phyloP scores from a whole-genome alignment of 2,888 invertebrate species.

The Synergus gifuensis region DNA sequence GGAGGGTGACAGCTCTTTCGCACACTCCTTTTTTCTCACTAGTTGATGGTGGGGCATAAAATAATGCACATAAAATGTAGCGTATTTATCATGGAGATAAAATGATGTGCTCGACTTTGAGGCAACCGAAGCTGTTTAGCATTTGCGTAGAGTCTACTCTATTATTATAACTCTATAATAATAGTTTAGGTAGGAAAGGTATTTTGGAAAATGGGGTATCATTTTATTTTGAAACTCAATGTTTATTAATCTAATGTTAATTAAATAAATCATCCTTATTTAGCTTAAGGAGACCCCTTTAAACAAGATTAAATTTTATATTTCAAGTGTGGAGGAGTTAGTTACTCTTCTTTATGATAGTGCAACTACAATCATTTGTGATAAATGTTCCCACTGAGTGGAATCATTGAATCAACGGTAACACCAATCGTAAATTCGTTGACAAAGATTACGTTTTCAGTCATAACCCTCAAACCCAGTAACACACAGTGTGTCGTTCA shows the following conservation, averaged over 20 bases:
- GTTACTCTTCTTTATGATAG: background rate
- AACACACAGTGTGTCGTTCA: conserved; percentile 46
- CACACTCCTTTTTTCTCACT: conserved; percentile 46
- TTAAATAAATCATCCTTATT: too few relatives aligned
- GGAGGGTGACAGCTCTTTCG: conserved; percentile 54
- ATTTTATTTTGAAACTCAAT: too few relatives aligned
- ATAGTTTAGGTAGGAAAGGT: too few relatives aligned
- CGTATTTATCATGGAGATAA: conserved; percentile 77
- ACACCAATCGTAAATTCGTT: conserved; percentile 66
- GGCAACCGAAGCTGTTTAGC: conserved; percentile 67
- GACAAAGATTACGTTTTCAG: conserved; percentile 65
- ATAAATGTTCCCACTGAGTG: conserved; percentile 49
- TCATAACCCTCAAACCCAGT: conserved; percentile 65
- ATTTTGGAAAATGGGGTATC: too few relatives aligned
- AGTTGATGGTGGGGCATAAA: conserved; percentile 63
- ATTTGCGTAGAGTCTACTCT: background rate
- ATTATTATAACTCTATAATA: background rate
- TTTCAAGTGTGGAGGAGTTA: background rate
- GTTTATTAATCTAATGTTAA: too few relatives aligned
- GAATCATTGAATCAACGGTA: conserved; percentile 64
- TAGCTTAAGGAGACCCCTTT: too few relatives aligned
- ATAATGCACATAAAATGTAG: conserved; percentile 77
- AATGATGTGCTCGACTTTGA: conserved; percentile 76
- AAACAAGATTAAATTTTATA: background rate
- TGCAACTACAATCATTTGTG: background rate